Evolutionary conservation across 2,888 invertebrate species (phyloP), one percentile per base, ranked within the genome.

Genomic region (Xanthia icteritia): DNA sequence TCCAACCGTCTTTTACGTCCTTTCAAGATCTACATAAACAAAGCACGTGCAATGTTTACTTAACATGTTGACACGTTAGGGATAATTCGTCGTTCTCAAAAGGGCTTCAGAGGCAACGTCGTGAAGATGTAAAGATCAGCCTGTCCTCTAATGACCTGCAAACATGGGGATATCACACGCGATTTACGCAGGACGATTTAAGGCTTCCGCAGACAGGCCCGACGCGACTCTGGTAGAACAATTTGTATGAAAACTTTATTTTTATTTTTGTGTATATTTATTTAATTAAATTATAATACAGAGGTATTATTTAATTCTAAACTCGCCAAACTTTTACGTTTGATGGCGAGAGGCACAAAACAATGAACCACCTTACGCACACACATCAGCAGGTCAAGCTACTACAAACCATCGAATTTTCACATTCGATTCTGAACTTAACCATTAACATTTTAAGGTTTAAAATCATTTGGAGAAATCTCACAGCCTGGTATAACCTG

Each of bases 131-230:
- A 87, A 90, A 90, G 92, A 90, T 90, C 90, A 83, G 75, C 79
- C 82, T 76, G 81, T 67, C 60, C 72, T 91, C 91, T 94, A 94
- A 94, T 93, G 94, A 92, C 89, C 90, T 93, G 93, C 92, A 94
- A 94, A 94, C 93, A 93, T 91, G 83, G 89, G 89, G 90, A 89
- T 90, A 90, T 91, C 90, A 90, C 91, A 89, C 82, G 83, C 90
- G 91, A 92, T 91, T 92, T 91, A 87, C 84, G 86, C 60, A 78
- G 82, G 36, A 64, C 89, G 91, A 92, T 91, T 92, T 36, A n/a
- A 56, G n/a, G 68, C 56, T 58, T 2, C 23, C 23, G 17, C n/a
- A 11, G 20, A 67, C 61, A 51, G 20, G 45, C 27, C 20, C 45
- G 48, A 31, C 23, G 17, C 31, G 31, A 36, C 2, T n/a, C 9